Percentiles rank a stretch among this genome's conserved stretches.
Conservation (phyloP, 2,888 invertebrate genomes). For the Nudaria mundana region DNA sequence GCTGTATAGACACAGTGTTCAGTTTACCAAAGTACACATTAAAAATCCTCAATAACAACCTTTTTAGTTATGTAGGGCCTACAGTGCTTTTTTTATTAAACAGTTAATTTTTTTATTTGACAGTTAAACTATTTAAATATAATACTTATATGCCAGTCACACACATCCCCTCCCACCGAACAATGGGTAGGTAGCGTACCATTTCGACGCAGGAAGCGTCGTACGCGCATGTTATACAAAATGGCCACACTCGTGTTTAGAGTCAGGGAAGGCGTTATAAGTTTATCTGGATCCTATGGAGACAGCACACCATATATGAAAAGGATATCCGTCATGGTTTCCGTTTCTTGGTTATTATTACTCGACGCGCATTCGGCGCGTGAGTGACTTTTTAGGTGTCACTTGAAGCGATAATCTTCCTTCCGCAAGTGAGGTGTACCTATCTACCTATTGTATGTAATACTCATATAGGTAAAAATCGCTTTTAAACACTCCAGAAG, state of each 20-base stretch:
- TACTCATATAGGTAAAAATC: no score
- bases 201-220: constrained; percentile 75
- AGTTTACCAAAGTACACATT: constrained; percentile 32
- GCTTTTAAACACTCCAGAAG: no score
- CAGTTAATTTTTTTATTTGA: constrained; percentile 54
- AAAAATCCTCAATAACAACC: constrained; percentile 19
- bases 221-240: constrained; percentile 71
- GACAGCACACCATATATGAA: constrained; percentile 65
- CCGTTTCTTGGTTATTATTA: constrained; percentile 52
- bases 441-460: constrained; percentile 7
- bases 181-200: constrained; percentile 74
- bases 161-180: constrained; percentile 68
- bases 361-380: constrained; percentile 38
- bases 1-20: constrained; percentile 18
- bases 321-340: constrained; percentile 72
- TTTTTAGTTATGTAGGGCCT: constrained; percentile 29
- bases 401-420: constrained; percentile 39
- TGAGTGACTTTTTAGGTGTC: constrained; percentile 47
- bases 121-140: constrained; percentile 42
- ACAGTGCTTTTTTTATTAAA: constrained; percentile 55
- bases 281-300: constrained; percentile 68
- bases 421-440: constrained; percentile 44
- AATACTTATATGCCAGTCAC: constrained; percentile 63
- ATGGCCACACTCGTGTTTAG: constrained; percentile 54
- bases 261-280: constrained; percentile 54